Percentiles rank a stretch among this genome's conserved stretches.
These are phyloP conservation scores for Noctua pronuba DNA, from an alignment of 2,888 invertebrate species.

Conservation along the genomic window DNA sequence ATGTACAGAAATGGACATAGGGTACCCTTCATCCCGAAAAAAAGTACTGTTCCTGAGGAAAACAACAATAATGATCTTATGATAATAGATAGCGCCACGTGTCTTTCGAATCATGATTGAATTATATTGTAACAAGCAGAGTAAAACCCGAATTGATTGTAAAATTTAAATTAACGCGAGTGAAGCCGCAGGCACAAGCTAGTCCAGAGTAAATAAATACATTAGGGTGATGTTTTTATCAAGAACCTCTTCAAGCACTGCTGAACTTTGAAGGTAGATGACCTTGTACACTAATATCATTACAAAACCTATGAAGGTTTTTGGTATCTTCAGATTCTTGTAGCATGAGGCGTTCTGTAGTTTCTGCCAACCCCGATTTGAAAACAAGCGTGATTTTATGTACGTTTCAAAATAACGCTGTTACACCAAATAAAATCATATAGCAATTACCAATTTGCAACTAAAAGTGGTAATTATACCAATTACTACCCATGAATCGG, in stretches of 20 bases:
- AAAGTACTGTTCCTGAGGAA: too few relatives aligned
- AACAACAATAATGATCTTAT: too few relatives aligned
- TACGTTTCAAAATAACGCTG: background rate
- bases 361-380: background rate
- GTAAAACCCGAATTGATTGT: too few relatives aligned
- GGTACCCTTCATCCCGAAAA: too few relatives aligned
- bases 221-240: background rate
- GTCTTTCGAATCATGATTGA: too few relatives aligned
- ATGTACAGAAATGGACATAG: too few relatives aligned
- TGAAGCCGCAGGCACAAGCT: too few relatives aligned
- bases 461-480: constrained; percentile 49
- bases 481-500: constrained; percentile 39
- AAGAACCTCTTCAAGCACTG: background rate
- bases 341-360: background rate
- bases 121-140: too few relatives aligned
- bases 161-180: too few relatives aligned
- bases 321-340: background rate
- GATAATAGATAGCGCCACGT: too few relatives aligned
- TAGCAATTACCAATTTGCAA: constrained; percentile 20
- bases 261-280: background rate
- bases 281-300: background rate
- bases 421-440: background rate
- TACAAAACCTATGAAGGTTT: too few relatives aligned
- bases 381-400: background rate
- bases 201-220: too few relatives aligned